Conservation (phyloP, 2,797 vertebrate genomes). For the Rhynchotus rufescens region DNA sequence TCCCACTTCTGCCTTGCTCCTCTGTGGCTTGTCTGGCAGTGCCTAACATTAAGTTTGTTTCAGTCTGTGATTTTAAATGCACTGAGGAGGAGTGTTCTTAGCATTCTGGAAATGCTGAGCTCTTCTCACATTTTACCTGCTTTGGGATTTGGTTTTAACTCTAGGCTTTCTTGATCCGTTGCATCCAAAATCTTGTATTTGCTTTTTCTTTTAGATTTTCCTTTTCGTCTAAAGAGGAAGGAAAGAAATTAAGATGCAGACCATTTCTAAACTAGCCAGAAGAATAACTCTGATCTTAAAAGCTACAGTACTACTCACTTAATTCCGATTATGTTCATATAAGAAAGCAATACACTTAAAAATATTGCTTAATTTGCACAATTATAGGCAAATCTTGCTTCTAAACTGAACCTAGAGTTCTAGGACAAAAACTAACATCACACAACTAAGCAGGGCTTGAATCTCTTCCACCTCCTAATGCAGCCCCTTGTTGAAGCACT, state of each 20-base stretch:
- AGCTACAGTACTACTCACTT: neutral
- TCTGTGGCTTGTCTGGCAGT: neutral
- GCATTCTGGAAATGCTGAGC: neutral
- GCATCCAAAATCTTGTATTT: constrained; percentile 96
- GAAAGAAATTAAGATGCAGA: constrained; percentile 2
- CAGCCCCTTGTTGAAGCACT: neutral
- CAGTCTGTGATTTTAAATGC: neutral
- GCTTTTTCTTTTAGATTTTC: constrained; percentile 94
- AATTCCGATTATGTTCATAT: neutral
- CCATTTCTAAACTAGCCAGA: neutral
- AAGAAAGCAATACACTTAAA: neutral
- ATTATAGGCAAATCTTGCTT: constrained; percentile 7
- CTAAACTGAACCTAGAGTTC: neutral
- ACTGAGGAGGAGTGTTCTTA: neutral
- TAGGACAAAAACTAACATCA: neutral
- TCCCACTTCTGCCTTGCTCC: neutral
- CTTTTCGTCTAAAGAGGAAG: constrained; percentile 84
- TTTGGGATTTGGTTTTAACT: constrained; percentile 86
- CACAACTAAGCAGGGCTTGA: neutral
- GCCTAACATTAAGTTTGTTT: neutral
- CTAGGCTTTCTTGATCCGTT: constrained; percentile 91
- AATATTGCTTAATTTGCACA: neutral
- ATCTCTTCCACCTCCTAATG: neutral
- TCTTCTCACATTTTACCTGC: constrained; percentile 74
- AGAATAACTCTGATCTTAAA: constrained; percentile 6